Evolutionary conservation across 1,140 invertebrate genomes (phyloP).

Genomic region (Microplitis mediator): DNA sequence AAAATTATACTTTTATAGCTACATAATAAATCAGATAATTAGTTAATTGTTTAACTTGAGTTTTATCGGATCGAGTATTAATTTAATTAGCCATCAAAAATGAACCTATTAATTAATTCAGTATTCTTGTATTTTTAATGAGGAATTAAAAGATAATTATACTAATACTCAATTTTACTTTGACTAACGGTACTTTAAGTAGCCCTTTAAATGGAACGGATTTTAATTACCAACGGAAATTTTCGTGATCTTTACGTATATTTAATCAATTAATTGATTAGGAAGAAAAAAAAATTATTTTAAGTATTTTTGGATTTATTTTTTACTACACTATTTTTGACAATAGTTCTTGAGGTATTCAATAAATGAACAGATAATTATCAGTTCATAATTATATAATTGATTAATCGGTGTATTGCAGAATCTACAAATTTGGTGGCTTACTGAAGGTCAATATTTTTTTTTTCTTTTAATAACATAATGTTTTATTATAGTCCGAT

Average conservation of each 20-base stretch:
- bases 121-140: background rate
- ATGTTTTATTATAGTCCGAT: no score
- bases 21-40: no score
- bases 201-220: slow-evolving; percentile 16
- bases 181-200: background rate
- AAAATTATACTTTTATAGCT: no score
- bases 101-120: background rate
- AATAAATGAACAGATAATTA: no score
- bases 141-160: background rate
- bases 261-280: background rate
- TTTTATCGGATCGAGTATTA: no score
- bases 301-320: background rate
- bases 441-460: no score
- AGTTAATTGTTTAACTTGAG: no score
- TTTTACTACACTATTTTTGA: background rate
- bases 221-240: background rate
- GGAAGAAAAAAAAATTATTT: background rate
- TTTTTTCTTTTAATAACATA: no score
- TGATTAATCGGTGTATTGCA: background rate
- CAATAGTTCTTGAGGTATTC: no score
- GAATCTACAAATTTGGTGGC: background rate
- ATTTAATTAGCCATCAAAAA: background rate
- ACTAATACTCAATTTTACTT: no score
- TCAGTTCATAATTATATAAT: no score
- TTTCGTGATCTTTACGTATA: background rate